phyloP scores from a whole-genome alignment of 2,797 vertebrate species.

The Myiotriccus ornatus region DNA sequence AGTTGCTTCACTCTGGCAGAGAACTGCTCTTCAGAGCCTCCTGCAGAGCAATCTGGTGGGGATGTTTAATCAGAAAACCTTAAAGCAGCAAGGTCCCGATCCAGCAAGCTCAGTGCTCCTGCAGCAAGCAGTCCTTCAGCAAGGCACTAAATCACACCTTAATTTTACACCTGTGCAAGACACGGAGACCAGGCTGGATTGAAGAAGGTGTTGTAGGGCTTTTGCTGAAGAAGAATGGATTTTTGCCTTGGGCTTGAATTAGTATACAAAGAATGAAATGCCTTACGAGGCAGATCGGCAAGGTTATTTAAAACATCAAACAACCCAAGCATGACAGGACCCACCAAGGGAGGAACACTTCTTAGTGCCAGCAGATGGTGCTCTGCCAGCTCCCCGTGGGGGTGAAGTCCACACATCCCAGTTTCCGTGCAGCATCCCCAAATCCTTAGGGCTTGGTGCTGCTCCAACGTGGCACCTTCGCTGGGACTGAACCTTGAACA shows the following conservation, averaged over 20 bases:
- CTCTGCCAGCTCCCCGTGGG: neutral
- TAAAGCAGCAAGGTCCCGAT: slow-evolving; percentile 10
- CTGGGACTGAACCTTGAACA: neutral
- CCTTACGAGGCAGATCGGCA: neutral
- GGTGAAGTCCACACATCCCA: neutral
- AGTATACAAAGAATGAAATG: neutral
- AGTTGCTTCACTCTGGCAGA: slow-evolving; percentile 71
- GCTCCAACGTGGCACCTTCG: neutral
- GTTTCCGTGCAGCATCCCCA: neutral
- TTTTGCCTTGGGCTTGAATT: slow-evolving; percentile 15
- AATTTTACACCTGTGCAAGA: neutral
- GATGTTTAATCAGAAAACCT: slow-evolving; percentile 68
- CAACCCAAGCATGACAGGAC: neutral
- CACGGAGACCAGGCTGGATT: neutral
- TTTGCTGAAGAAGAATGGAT: neutral
- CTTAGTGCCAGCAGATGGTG: neutral
- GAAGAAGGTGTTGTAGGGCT: neutral
- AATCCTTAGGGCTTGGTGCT: neutral
- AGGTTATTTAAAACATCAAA: slow-evolving; percentile 26
- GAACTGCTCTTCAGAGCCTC: slow-evolving; percentile 68
- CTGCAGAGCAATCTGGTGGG: slow-evolving; percentile 63
- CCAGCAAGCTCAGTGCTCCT: neutral
- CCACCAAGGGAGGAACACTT: neutral
- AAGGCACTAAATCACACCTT: slow-evolving; percentile 11
- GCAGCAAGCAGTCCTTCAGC: neutral